Base-by-base conservation (phyloP, 2,888 invertebrate species). In the Drosophila incognita region DNA sequence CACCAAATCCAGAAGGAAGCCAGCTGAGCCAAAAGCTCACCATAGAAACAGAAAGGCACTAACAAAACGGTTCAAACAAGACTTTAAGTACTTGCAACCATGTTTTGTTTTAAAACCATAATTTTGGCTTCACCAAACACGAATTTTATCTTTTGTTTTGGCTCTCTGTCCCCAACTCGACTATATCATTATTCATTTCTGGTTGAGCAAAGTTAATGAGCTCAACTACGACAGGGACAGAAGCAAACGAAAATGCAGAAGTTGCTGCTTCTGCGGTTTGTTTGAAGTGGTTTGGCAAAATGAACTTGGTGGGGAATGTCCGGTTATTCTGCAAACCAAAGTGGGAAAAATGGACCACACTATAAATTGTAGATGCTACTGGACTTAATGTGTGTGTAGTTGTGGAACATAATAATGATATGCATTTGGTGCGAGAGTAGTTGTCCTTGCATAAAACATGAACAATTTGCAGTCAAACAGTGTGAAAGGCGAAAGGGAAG, bases 141-240 rank as follows among this genome's bases (percentile, higher is more conserved):
- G 49, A 54, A 57, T 38, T 53, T 58, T 57, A 38, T 56, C 48
- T 35, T 48, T 40, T 4, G 33, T 33, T 53, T 46, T 8, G 2
- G 8, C 10, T 24, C 40, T 11, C 3, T 42, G 10, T 18, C 35
- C 18, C n/a, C 8, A 35, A 31, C 36, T 49, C n/a, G 40, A 49
- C 60, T 64, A 65, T 63, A 62, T 77, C 64, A 77, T 77, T 77
- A 70, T 66, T 81, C 74, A 81, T 77, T 77, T 81, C 62, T 81
- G 67, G 57, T 33, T 77, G 56, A 63, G 69, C 61, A 77, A 69
- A 77, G 74, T 79, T 79, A 79, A 79, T 81, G 81, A 81, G 81
- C 62, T 73, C n/a, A 38, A n/a, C 51, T 42, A 2, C 42, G 10
- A 18, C 15, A n/a, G 3, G 24, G 36, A 4, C 21, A 11, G 29